These are phyloP conservation scores for Steinernema khuongi DNA, from an alignment of 1,140 invertebrate genomes.

Conservation along the genomic window DNA sequence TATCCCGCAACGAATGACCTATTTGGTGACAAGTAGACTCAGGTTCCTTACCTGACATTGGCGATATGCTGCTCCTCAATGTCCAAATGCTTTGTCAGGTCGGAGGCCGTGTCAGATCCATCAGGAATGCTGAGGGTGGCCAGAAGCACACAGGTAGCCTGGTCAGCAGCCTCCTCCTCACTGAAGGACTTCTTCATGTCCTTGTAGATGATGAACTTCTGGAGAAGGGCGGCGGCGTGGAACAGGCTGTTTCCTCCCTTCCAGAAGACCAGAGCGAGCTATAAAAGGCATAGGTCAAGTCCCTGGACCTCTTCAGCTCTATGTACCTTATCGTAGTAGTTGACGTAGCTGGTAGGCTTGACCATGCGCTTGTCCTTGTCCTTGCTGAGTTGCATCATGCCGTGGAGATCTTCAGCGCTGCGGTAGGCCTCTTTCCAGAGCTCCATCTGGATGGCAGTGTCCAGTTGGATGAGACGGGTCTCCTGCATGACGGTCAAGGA, in stretches of 20 bases:
- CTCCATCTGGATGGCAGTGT: conserved; percentile 96
- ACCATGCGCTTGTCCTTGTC: conserved; percentile 58
- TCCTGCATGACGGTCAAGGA: conserved; percentile 95
- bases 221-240: conserved; percentile 90
- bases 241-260: conserved; percentile 96
- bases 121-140: conserved; percentile 54
- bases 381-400: conserved; percentile 56
- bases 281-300: conserved; percentile 69
- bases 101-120: conserved; percentile 47
- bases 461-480: conserved; percentile 83
- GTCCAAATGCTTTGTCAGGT: conserved; percentile 54
- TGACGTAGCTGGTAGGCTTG: conserved; percentile 55
- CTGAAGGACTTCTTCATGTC: conserved; percentile 53
- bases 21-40: no score
- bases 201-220: conserved; percentile 57
- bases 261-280: conserved; percentile 95
- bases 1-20: no score
- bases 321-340: conserved; percentile 54
- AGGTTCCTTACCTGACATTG: conserved; percentile 48
- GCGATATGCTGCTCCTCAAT: conserved; percentile 54
- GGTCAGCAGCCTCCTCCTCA: conserved; percentile 55
- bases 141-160: conserved; percentile 54
- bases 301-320: neutral
- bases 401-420: conserved; percentile 55
- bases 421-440: conserved; percentile 75